Conservation (phyloP, 2,113 vertebrate genomes). For the Lates calcarifer region DNA sequence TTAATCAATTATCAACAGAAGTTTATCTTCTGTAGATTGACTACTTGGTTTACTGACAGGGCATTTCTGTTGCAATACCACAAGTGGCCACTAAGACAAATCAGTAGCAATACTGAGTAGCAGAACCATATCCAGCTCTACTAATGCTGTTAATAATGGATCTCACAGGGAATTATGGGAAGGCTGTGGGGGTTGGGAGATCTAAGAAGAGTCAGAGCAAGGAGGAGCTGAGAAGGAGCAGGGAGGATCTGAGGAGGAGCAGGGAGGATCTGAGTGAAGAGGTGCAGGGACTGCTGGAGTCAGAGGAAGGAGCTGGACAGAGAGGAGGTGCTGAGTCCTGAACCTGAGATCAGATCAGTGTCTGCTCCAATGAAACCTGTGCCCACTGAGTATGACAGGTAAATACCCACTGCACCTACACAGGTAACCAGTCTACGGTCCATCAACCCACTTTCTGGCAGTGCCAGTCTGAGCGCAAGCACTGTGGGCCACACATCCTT, state of each 20-base stretch:
- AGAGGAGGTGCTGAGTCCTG: constrained; percentile 75
- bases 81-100: too few species aligned
- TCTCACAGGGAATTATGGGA: constrained; percentile 89
- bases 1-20: too few species aligned
- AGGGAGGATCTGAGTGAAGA: constrained; percentile 72
- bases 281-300: constrained; percentile 74
- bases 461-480: too few species aligned
- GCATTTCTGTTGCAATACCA: too few species aligned
- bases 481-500: too few species aligned
- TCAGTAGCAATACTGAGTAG: too few species aligned
- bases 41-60: too few species aligned
- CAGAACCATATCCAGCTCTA: too few species aligned
- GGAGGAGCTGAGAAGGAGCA: constrained; percentile 74
- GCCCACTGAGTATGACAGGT: constrained; percentile 89
- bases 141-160: background rate
- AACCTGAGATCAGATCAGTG: constrained; percentile 82
- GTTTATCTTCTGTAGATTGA: too few species aligned
- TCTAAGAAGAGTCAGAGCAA: constrained; percentile 76
- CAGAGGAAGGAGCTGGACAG: constrained; percentile 79
- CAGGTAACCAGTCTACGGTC: background rate
- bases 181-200: constrained; percentile 82
- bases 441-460: background rate
- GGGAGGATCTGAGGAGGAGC: constrained; percentile 71
- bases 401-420: constrained; percentile 8
- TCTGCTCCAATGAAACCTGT: constrained; percentile 84